phyloP scores from a whole-genome alignment of 2,113 vertebrate species.

The Tyto alba region DNA sequence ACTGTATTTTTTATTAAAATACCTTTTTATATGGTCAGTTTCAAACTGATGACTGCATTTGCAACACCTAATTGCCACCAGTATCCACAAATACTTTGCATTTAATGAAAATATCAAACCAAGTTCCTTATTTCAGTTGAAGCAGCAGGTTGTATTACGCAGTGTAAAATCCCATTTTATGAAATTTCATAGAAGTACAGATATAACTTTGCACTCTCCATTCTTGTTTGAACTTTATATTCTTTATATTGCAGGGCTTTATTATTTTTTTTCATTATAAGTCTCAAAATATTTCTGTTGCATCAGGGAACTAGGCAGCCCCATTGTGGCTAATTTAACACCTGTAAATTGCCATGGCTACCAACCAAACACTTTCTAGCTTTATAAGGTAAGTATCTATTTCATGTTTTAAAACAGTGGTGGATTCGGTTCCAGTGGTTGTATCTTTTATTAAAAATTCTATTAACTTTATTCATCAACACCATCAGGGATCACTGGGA shows the following conservation, averaged over 20 bases:
- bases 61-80: conserved; percentile 67
- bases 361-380: neutral
- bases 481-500: neutral
- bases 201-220: neutral
- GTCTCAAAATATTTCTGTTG: conserved; percentile 30
- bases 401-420: neutral
- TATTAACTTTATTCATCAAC: conserved; percentile 4
- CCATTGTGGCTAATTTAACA: conserved; percentile 32
- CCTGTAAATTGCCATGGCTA: conserved; percentile 41
- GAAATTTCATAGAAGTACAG: conserved; percentile 8
- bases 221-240: conserved; percentile 29
- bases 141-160: neutral
- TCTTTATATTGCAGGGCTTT: conserved; percentile 4
- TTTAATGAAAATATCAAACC: conserved; percentile 68
- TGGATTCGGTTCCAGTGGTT: neutral
- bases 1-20: conserved; percentile 62
- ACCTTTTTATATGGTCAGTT: conserved; percentile 59
- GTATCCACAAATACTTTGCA: conserved; percentile 55
- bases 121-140: conserved; percentile 11
- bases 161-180: conserved; percentile 33
- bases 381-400: conserved; percentile 7
- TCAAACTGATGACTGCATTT: conserved; percentile 61
- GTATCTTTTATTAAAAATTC: conserved; percentile 29
- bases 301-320: neutral
- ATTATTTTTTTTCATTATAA: conserved; percentile 22